These are phyloP conservation scores for Calycopis cecrops DNA, from an alignment of 1,140 invertebrate species.

Conservation along the genomic window DNA sequence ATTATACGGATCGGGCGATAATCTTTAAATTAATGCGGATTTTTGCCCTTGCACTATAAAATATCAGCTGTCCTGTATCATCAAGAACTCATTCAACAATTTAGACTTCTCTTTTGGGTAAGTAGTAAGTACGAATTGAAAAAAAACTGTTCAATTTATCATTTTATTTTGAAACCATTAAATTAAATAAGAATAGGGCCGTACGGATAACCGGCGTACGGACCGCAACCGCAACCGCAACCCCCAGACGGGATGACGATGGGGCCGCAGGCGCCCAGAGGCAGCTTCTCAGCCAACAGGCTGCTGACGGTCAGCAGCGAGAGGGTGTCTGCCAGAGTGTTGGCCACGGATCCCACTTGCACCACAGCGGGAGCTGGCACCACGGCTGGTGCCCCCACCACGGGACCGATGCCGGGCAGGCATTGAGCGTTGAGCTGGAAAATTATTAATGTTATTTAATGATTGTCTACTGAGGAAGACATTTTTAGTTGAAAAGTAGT, in stretches of 20 bases:
- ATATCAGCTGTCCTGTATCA: no score
- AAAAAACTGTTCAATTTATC: background rate
- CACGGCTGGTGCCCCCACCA: conserved; percentile 11
- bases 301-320: conserved; percentile 54
- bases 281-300: conserved; percentile 48
- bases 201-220: conserved; percentile 26
- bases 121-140: background rate
- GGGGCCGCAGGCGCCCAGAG: conserved; percentile 23
- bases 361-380: conserved; percentile 12
- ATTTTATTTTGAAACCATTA: background rate
- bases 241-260: background rate
- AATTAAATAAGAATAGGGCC: conserved; percentile 20
- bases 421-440: conserved; percentile 28
- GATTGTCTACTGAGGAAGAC: no score
- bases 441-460: background rate
- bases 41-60: no score
- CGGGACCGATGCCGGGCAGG: conserved; percentile 14
- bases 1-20: no score
- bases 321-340: conserved; percentile 49
- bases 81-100: no score
- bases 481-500: no score
- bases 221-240: conserved; percentile 23
- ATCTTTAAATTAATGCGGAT: no score
- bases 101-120: background rate
- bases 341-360: conserved; percentile 34